Conservation (phyloP, 2,797 vertebrate species). For the Megalops cyprinoides region DNA sequence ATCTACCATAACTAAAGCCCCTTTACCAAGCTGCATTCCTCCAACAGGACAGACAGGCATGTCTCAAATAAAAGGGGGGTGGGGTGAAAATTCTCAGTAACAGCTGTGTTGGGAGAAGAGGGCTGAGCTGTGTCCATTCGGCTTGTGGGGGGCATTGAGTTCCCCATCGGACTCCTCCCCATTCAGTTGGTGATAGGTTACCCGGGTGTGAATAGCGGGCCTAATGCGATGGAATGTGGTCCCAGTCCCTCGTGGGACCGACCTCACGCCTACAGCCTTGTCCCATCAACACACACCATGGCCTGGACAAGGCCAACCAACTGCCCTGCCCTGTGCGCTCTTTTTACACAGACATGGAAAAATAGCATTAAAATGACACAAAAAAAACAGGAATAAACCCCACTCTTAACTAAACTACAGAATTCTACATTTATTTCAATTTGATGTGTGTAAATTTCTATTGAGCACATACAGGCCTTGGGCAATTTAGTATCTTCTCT, state of each 20-base stretch:
- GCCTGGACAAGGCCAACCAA: background rate
- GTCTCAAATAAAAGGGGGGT: background rate
- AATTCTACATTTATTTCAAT: no score
- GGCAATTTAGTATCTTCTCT: no score
- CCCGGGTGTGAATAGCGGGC: conserved; percentile 11
- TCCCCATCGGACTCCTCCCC: background rate
- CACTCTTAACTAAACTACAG: no score
- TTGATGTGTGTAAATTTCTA: no score
- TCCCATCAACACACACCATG: background rate
- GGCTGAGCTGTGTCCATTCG: background rate
- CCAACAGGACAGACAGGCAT: background rate
- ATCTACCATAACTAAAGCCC: background rate
- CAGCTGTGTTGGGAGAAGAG: background rate
- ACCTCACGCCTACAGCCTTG: background rate
- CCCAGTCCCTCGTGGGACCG: background rate
- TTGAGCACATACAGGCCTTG: no score
- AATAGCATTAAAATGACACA: background rate
- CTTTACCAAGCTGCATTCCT: background rate
- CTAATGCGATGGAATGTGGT: conserved; percentile 16
- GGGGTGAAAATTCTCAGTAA: background rate
- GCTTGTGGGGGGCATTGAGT: background rate
- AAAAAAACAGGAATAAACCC: no score
- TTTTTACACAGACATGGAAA: background rate
- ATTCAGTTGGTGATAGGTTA: background rate
- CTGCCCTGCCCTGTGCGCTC: background rate